Evolutionary conservation across 2,797 vertebrate species (phyloP).

Genomic region (Characodon lateralis): DNA sequence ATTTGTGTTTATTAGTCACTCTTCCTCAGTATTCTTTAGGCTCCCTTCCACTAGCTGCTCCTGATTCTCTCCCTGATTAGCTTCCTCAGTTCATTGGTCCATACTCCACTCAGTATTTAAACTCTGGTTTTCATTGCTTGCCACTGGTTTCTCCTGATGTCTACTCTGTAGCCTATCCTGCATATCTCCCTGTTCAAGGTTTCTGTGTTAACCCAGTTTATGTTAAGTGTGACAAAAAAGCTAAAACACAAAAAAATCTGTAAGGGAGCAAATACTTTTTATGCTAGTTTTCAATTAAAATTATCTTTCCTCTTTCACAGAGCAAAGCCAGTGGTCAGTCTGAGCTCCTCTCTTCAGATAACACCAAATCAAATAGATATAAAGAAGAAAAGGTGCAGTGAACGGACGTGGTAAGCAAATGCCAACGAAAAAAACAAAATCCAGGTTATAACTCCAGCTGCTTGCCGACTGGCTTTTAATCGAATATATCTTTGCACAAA

Average conservation of each 20-base stretch:
- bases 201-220: too few relatives aligned
- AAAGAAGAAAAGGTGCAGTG: conserved; percentile 74
- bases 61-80: too few relatives aligned
- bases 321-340: conserved; percentile 87
- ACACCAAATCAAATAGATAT: conserved; percentile 84
- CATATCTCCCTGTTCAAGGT: too few relatives aligned
- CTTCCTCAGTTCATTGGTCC: too few relatives aligned
- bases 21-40: too few relatives aligned
- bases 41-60: too few relatives aligned
- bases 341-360: conserved; percentile 81
- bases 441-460: background rate
- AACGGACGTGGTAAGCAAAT: conserved; percentile 66
- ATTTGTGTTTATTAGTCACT: too few relatives aligned
- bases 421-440: background rate
- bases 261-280: background rate
- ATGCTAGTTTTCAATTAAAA: background rate
- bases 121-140: too few relatives aligned
- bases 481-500: background rate
- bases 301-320: conserved; percentile 63
- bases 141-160: too few relatives aligned
- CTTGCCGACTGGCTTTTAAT: background rate
- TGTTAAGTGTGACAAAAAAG: background rate
- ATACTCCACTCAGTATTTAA: too few relatives aligned
- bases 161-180: too few relatives aligned
- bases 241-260: background rate